Conservation (phyloP, 2,113 vertebrate species). For the Halichoeres trimaculatus region DNA sequence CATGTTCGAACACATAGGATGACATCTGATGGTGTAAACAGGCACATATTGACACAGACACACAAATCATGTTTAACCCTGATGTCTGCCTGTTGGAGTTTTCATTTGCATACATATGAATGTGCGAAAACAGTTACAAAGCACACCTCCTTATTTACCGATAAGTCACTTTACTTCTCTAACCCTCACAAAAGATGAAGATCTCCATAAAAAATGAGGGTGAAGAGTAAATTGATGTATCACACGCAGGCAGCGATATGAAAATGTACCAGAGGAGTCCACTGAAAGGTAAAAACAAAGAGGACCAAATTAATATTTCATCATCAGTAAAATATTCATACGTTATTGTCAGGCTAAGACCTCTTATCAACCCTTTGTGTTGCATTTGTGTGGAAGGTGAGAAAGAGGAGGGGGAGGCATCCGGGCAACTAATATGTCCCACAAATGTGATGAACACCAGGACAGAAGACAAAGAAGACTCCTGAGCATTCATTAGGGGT, state of each 20-base stretch:
- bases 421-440: constrained; percentile 28
- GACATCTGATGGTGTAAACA: background rate
- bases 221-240: constrained; percentile 1
- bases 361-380: constrained; percentile 43
- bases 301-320: constrained; percentile 56
- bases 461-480: constrained; percentile 51
- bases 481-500: constrained; percentile 54
- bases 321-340: constrained; percentile 53
- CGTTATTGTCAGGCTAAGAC: constrained; percentile 36
- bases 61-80: constrained; percentile 4
- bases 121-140: constrained; percentile 14
- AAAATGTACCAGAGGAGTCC: background rate
- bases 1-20: constrained; percentile 3
- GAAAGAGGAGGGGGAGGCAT: constrained; percentile 6
- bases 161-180: background rate
- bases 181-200: background rate
- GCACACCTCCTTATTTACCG: background rate
- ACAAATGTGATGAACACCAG: constrained; percentile 49
- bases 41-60: background rate
- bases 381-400: constrained; percentile 24
- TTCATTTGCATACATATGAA: constrained; percentile 9
- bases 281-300: constrained; percentile 22
- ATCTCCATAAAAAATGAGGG: background rate
- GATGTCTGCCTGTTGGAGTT: constrained; percentile 12
- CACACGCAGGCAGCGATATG: background rate